Base-by-base conservation (phyloP, 2,888 invertebrate species). In the Luffia ferchaultella region DNA sequence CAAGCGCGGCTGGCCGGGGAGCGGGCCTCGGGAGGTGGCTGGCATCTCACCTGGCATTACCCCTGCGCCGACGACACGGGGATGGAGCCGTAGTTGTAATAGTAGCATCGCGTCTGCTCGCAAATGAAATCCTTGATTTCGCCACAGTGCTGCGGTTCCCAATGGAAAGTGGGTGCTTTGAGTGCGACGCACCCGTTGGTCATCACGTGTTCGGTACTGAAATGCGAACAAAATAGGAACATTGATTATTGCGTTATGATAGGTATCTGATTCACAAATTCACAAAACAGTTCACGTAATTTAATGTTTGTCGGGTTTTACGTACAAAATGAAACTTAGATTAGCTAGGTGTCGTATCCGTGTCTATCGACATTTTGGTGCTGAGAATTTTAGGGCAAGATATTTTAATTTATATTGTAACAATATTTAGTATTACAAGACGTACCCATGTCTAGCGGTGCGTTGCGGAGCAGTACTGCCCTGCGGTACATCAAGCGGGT, bases 81-180 rank as follows among this genome's bases (percentile, higher is more conserved):
- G 86, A 93, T 93, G 76, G 93, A 93, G 74, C 93, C 93, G 79
- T 93, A 94, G 85, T 93, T 93, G 86, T 93, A 93, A 85, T 93
- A 93, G 80, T 93, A 93, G 85, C 93, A 94, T 68, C 93, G 89
- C 56, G 93, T 93, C 85, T 93, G 93, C 84, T 94, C 93, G 84
- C 93, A 94, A 70, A 94, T 93, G 77, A 93, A 93, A 80, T 93
- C 93, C 85, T 93, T 93, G 63, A 91, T 88, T 65, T 89, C 88
- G 56, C 90, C 90, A 73, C 93, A 94, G 77, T 93, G 92, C 70
- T 92, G 90, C 16, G 91, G 89, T 76, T 90, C 90, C 93, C 93
- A 93, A 70, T 89, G 88, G 73, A 93, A 88, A 53, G 88, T 88
- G 42, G 93, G 92, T 60, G 91, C 91, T 67, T 89, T 89, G 67